Base-by-base conservation (phyloP, 2,888 invertebrate species). In the Agrochola lychnidis region DNA sequence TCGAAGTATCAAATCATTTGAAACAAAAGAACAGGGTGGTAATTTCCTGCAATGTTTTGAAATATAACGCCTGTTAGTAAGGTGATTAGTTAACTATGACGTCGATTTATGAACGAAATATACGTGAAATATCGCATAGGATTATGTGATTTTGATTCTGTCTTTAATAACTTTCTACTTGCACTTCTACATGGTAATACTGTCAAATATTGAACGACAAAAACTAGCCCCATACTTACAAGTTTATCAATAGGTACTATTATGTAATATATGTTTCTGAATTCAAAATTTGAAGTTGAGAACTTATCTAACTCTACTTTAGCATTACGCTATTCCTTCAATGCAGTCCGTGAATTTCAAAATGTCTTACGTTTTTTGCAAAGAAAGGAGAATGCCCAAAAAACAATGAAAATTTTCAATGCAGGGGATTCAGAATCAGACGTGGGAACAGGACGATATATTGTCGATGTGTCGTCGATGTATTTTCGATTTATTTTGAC, bases 1-100 rank as follows among this genome's bases (percentile, higher is more conserved):
- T 81, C 25, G 66, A 75, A 76, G 72, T 81, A 85, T 83, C 86
- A 85, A 87, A 89, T 89, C 78, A 81, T 79, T 63, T 71, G 86
- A 89, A 85, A 87, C 83, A 88, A 88, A 85, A 79, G 81, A 70
- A 53, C 40, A 69, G 67, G 70, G 81, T 66, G 56, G 82, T 78
- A 83, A 89, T 89, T 85, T 87, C 81, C 88, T 83, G 70, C 67
- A 74, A 73, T 53, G 69, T 76, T 82, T 77, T 77, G 78, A 77
- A 83, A 83, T 70, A 76, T 73, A 73, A 57, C 56, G 42, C 70
- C 61, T 57, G 78, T 87, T 82, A 74, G 76, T 56, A n/a, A 62
- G 74, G 74, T 72, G 77, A 81, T 85, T 87, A 82, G 78, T 85
- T 87, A 71, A 79, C 85, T 66, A 75, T 82, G 82, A 75, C 76